Evolutionary conservation across 2,888 invertebrate species (phyloP), one percentile per base, ranked within the genome.

Genomic region (Netelia melanura): DNA sequence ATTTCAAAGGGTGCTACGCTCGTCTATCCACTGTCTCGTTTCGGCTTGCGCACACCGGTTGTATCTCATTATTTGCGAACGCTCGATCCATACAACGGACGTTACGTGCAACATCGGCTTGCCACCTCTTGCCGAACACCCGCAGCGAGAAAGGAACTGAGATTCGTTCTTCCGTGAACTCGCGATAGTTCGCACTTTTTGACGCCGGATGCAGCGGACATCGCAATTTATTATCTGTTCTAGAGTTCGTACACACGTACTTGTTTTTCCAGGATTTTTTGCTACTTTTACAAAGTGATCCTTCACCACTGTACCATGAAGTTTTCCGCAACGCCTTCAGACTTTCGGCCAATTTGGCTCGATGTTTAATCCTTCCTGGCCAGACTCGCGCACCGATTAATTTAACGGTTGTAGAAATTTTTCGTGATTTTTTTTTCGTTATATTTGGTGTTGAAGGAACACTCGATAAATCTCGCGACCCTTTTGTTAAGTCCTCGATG

Each of bases 181-280:
- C 61, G 25, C 61, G 23, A 61, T 61, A 25, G 61, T 61, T 23
- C 14, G 38, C 48, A 83, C 68, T 78, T 74, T 82, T 64, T 68
- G 74, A 75, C 83, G 61, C 81, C 81, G 82, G 76, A 75, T 88
- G 86, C 81, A 70, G 61, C 72, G 74, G 87, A 87, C 86, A 86
- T 81, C 64, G 71, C 86, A 82, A 88, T 88, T 86, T 85, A 86
- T 87, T 86, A 77, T 72, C 67, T 14, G 77, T 77, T 75, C 52
- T 68, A 54, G n/a, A 77, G 54, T 77, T 75, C 72, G 23, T 76
- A 48, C 30, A 61, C 21, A 54, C 38, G 21, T 48, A 25, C 54
- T 23, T 9, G 10, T 71, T 70, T 79, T 62, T 79, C 23, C 9
- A n/a, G 38, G 2, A 38, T 38, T 61, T 3, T 52, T 58, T 67